Evolutionary conservation across 2,797 vertebrate species (phyloP).

Genomic region (Pseudochromis fuscus): DNA sequence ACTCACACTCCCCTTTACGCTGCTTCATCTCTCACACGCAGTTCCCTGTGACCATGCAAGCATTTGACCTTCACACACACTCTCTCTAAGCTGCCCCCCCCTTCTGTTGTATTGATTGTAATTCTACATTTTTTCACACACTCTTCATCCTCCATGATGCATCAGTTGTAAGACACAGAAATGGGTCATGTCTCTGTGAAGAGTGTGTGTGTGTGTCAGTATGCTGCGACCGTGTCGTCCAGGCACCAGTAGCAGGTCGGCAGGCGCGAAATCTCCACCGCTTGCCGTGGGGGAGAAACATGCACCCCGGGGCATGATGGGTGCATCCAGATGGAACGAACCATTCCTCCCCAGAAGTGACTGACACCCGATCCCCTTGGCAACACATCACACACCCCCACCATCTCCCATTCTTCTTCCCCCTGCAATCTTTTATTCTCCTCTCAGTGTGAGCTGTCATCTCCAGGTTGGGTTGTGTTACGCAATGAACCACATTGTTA

Average conservation of each 20-base stretch:
- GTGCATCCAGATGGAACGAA: conserved; percentile 41
- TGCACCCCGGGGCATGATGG: conserved; percentile 23
- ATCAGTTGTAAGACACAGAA: conserved; percentile 45
- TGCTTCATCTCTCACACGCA: conserved; percentile 50
- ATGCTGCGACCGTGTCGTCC: conserved; percentile 10
- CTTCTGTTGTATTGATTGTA: not conserved
- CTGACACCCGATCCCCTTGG: conserved; percentile 48
- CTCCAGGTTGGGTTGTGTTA: conserved; percentile 8
- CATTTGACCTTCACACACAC: conserved; percentile 75
- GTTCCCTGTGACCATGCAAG: conserved; percentile 52
- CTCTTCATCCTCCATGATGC: conserved; percentile 33
- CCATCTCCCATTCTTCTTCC: not conserved
- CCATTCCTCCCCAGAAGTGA: conserved; percentile 26
- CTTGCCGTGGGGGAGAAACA: conserved; percentile 6
- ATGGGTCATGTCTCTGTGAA: conserved; percentile 49
- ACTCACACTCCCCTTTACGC: conserved; percentile 30
- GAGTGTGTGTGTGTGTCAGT: conserved; percentile 1
- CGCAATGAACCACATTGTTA: not conserved
- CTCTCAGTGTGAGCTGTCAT: conserved; percentile 37
- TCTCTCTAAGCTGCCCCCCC: conserved; percentile 18
- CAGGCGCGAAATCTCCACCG: conserved; percentile 30
- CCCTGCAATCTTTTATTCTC: conserved; percentile 31
- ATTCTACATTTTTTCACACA: conserved; percentile 25
- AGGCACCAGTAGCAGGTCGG: conserved; percentile 35
- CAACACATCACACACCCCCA: conserved; percentile 19